These are phyloP conservation scores for Ostrea edulis DNA, from an alignment of 1,140 invertebrate species.

Conservation along the genomic window DNA sequence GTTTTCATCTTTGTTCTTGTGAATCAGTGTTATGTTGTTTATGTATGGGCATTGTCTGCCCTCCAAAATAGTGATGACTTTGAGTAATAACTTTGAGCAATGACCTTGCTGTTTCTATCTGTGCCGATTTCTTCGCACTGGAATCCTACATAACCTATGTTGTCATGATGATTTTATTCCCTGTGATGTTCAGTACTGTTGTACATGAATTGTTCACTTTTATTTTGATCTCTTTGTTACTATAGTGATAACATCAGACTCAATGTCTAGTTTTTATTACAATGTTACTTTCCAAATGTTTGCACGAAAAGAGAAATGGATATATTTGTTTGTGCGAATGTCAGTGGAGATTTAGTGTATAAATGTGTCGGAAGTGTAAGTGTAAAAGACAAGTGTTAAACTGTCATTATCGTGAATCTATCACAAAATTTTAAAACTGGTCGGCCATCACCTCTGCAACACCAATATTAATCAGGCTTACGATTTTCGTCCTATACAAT, in stretches of 20 bases:
- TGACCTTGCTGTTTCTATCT: not conserved
- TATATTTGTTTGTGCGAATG: not conserved
- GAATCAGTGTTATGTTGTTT: no score
- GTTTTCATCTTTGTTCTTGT: no score
- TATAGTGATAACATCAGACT: not conserved
- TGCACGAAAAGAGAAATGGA: not conserved
- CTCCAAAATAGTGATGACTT: no score
- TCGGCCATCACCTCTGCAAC: no score
- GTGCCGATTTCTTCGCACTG: not conserved
- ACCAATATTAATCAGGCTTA: no score
- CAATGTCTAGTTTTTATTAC: not conserved
- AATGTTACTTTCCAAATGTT: not conserved
- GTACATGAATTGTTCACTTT: not conserved
- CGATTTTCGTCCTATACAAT: no score
- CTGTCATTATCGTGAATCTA: not conserved
- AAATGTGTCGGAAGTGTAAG: not conserved
- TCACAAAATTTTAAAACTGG: not conserved
- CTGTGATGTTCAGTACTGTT: not conserved
- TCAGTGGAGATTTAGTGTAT: not conserved
- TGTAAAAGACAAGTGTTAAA: not conserved
- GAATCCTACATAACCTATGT: not conserved
- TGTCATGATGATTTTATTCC: not conserved
- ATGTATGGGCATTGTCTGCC: no score
- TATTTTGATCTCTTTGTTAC: not conserved
- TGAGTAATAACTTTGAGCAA: no score